A percentile compares a stretch with the other conserved stretches of the same genome.
phyloP scores from a whole-genome alignment of 1,140 invertebrate genomes.

The Musca domestica region DNA sequence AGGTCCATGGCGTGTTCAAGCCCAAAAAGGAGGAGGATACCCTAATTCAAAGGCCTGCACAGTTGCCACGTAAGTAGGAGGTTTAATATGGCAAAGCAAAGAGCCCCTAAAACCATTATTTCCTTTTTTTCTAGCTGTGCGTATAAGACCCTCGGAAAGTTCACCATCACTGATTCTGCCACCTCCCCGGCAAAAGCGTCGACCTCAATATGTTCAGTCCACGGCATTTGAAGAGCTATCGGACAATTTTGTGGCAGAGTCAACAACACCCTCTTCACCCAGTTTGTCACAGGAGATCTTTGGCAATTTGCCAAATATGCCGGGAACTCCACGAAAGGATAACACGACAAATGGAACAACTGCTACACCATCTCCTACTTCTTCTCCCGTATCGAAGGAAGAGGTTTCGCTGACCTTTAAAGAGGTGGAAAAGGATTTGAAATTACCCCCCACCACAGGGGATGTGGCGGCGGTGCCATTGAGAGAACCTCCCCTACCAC shows the following conservation, averaged over 20 bases:
- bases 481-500: constrained; percentile 1
- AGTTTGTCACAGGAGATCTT: neutral
- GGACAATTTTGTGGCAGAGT: neutral
- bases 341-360: no score
- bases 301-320: no score
- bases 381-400: neutral
- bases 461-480: neutral
- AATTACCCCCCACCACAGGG: constrained; percentile 9
- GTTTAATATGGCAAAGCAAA: neutral
- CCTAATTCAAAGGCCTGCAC: constrained; percentile 35
- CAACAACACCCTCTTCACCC: neutral
- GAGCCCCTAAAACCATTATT: neutral
- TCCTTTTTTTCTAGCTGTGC: constrained; percentile 12
- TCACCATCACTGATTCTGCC: constrained; percentile 13
- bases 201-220: neutral
- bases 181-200: neutral
- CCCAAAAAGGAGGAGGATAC: constrained; percentile 45
- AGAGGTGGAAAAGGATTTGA: constrained; percentile 44
- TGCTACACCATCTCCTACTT: neutral
- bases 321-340: no score
- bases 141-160: constrained; percentile 18
- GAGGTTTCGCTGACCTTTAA: constrained; percentile 35
- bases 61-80: constrained; percentile 28
- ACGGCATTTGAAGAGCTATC: neutral
- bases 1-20: constrained; percentile 47